Percentiles rank a stretch among this genome's conserved stretches.
Conservation (phyloP, 2,888 invertebrate species). For the Zelleria hepariella region DNA sequence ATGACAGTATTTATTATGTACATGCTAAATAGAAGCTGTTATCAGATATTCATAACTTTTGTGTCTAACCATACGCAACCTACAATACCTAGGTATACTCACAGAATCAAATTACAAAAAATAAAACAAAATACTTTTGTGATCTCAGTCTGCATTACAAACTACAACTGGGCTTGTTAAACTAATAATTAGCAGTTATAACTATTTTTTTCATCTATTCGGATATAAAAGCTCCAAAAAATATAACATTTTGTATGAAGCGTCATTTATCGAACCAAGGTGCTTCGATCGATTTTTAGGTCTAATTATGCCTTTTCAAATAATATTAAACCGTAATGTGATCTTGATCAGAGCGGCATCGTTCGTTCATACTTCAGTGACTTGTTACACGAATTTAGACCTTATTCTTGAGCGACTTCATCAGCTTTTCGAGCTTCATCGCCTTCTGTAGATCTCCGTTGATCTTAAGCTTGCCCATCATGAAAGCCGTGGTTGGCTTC, state of each 20-base stretch:
- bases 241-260: too few relatives aligned
- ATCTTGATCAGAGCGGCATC: too few relatives aligned
- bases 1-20: background rate
- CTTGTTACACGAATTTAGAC: conserved; percentile 28
- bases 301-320: too few relatives aligned
- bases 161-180: too few relatives aligned
- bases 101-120: background rate
- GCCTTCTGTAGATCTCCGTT: conserved; percentile 93
- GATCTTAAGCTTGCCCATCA: conserved; percentile 96
- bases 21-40: background rate
- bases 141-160: background rate
- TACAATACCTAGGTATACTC: background rate
- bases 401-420: conserved; percentile 83
- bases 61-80: background rate
- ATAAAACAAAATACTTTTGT: background rate
- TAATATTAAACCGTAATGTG: too few relatives aligned
- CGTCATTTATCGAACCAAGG: too few relatives aligned
- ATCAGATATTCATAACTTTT: background rate
- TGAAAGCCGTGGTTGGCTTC: conserved; percentile 93
- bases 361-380: too few relatives aligned
- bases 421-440: conserved; percentile 93
- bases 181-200: background rate
- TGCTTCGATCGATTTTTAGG: too few relatives aligned
- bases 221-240: background rate
- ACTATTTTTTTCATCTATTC: background rate